phyloP scores from a whole-genome alignment of 2,888 invertebrate genomes.

The Ceratothoa steindachneri region DNA sequence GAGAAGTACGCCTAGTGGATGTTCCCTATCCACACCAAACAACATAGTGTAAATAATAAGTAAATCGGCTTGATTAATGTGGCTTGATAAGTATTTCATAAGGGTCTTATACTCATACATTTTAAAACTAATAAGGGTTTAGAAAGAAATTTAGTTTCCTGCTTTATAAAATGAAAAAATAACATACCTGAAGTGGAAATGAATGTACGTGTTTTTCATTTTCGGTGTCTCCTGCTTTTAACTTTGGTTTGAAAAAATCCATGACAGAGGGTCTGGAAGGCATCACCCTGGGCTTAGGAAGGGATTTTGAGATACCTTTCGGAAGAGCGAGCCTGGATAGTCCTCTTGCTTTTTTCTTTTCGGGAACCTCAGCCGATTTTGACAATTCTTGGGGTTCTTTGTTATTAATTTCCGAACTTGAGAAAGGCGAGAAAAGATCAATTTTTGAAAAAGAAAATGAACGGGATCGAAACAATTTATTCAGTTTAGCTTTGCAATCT shows the following conservation, averaged over 20 bases:
- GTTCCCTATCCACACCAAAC: too few species aligned
- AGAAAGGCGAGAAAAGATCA: neutral
- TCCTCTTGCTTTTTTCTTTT: neutral
- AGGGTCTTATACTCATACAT: too few species aligned
- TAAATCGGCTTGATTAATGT: too few species aligned
- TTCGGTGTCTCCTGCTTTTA: slow-evolving; percentile 14
- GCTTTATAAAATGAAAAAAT: too few species aligned
- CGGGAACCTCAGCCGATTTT: neutral
- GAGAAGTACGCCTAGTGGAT: too few species aligned
- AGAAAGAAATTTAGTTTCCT: too few species aligned
- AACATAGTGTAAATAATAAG: too few species aligned
- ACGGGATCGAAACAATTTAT: neutral
- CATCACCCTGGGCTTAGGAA: neutral
- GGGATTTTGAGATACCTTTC: neutral
- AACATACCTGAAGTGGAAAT: slow-evolving; percentile 27
- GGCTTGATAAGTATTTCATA: too few species aligned
- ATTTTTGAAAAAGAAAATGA: slow-evolving; percentile 1
- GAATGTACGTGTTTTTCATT: slow-evolving; percentile 29
- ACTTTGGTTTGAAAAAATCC: neutral
- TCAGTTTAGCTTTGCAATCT: neutral
- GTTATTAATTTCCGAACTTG: neutral
- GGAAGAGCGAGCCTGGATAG: neutral
- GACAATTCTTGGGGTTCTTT: neutral
- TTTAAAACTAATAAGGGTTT: too few species aligned
- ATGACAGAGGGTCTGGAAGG: neutral